Evolutionary conservation across 2,113 vertebrate species (phyloP).

Genomic region (Tetrax tetrax): DNA sequence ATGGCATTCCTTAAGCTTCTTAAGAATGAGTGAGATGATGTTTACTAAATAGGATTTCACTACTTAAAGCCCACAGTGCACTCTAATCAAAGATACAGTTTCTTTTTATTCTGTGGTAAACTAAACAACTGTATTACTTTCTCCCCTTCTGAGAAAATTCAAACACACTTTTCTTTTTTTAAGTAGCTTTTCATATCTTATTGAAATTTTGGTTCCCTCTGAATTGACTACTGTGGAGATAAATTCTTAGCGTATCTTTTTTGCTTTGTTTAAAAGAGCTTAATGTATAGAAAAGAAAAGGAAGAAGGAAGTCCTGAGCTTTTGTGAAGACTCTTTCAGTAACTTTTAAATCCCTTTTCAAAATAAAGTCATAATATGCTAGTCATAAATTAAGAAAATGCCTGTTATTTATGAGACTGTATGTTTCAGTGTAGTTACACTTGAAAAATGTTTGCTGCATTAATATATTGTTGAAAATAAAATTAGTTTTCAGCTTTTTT

Average conservation of each 20-base stretch:
- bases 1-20: constrained; percentile 40
- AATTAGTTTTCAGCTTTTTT: neutral
- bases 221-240: neutral
- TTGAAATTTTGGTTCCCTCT: constrained; percentile 36
- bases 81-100: neutral
- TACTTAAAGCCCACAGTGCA: neutral
- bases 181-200: constrained; percentile 28
- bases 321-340: neutral
- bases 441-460: neutral
- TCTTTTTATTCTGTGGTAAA: constrained; percentile 9
- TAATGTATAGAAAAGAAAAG: neutral
- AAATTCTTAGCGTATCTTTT: neutral
- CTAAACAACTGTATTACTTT: neutral
- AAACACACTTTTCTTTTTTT: neutral
- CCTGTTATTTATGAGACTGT: neutral
- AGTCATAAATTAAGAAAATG: neutral
- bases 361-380: neutral
- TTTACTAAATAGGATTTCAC: constrained; percentile 17
- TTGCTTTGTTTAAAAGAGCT: constrained; percentile 24
- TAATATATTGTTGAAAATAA: constrained; percentile 6
- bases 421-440: neutral
- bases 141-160: neutral
- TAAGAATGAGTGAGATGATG: neutral
- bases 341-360: constrained; percentile 13
- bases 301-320: neutral